Evolutionary conservation across 2,797 vertebrate species (phyloP).

Genomic region (Arnoldichthys spilopterus): DNA sequence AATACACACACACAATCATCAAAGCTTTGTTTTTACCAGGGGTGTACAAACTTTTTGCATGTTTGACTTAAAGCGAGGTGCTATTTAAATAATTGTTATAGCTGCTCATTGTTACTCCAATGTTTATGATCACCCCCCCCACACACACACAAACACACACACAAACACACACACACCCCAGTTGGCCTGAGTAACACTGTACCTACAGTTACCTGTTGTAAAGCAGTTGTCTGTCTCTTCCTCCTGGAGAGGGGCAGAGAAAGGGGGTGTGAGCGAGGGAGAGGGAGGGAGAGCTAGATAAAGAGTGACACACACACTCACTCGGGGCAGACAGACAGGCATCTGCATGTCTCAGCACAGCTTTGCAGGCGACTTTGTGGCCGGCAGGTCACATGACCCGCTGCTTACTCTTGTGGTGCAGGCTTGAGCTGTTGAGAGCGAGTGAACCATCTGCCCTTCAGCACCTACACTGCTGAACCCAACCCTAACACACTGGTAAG

Average conservation of each 20-base stretch:
- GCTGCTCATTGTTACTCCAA: too few species aligned
- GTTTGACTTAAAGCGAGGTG: too few species aligned
- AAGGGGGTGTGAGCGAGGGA: neutral
- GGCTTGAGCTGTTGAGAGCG: conserved; percentile 38
- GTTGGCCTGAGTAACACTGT: neutral
- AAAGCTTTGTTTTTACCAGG: too few species aligned
- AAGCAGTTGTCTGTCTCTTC: neutral
- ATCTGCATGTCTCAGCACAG: conserved; percentile 55
- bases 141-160: too few species aligned
- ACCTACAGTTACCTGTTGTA: conserved; percentile 4
- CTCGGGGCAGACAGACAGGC: conserved; percentile 47
- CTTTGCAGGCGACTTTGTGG: conserved; percentile 39
- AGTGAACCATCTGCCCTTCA: conserved; percentile 47
- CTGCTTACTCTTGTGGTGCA: conserved; percentile 23
- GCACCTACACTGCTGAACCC: conserved; percentile 24
- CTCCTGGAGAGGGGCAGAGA: neutral
- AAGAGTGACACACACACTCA: neutral
- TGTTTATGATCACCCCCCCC: too few species aligned
- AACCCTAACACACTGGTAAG: conserved; percentile 32
- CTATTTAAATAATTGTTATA: too few species aligned
- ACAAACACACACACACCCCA: too few species aligned
- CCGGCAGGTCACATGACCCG: conserved; percentile 54
- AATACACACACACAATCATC: too few species aligned
- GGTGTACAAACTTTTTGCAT: too few species aligned
- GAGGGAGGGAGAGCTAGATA: neutral